A percentile compares a stretch with the other conserved stretches of the same genome.
phyloP scores from a whole-genome alignment of 2,797 vertebrate species.

The Glyptemys insculpta region DNA sequence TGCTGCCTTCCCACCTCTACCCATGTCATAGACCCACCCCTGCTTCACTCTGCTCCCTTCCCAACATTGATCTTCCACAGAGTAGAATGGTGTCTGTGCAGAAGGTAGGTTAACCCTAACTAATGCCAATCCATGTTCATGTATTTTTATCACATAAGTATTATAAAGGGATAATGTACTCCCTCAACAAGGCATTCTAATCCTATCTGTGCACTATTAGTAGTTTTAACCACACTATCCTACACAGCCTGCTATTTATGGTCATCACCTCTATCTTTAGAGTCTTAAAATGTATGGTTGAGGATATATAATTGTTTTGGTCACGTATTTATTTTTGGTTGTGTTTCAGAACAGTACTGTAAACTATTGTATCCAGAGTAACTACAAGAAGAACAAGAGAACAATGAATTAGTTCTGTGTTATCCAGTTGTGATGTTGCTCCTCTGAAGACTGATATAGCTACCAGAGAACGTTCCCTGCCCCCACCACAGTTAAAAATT shows the following conservation, averaged over 20 bases:
- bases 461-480: too few species aligned
- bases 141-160: neutral
- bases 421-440: neutral
- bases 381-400: neutral
- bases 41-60: neutral
- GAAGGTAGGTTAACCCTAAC: neutral
- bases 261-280: neutral
- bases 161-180: neutral
- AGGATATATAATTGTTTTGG: neutral
- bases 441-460: neutral
- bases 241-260: too few species aligned
- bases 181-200: neutral
- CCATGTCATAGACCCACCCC: neutral
- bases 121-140: neutral
- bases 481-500: neutral
- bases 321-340: neutral
- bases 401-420: accelerated
- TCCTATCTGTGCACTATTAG: neutral
- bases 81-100: neutral
- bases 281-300: neutral
- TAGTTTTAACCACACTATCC: too few species aligned
- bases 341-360: neutral
- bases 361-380: neutral
- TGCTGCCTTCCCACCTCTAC: neutral
- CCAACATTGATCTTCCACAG: neutral